These are phyloP conservation scores for Drosophila diplacantha DNA, from an alignment of 2,888 invertebrate genomes.

Conservation along the genomic window DNA sequence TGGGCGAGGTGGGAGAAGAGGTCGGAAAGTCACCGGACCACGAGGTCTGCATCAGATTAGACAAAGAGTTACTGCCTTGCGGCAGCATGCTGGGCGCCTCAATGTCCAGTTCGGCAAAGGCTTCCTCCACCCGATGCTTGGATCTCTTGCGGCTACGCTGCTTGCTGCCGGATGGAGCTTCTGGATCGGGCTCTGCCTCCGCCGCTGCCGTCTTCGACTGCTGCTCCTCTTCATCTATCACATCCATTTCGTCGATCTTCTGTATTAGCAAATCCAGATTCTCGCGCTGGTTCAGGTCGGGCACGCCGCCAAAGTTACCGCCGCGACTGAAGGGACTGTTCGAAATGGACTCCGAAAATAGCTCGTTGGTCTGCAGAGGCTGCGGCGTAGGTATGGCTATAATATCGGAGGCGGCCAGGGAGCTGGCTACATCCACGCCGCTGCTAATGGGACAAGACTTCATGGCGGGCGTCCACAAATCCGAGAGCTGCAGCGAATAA, in stretches of 20 bases:
- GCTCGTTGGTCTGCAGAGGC: conserved; percentile 74
- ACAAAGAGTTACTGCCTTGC: conserved; percentile 70
- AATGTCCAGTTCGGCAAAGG: conserved; percentile 19
- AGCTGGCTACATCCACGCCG: conserved; percentile 88
- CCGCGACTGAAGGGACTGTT: conserved; percentile 75
- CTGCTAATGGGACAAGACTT: conserved; percentile 86
- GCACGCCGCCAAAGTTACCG: conserved; percentile 69
- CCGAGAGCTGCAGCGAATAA: conserved; percentile 88
- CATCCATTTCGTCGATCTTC: conserved; percentile 77
- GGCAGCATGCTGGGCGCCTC: conserved; percentile 28
- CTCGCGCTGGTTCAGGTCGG: conserved; percentile 71
- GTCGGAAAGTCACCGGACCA: conserved; percentile 73
- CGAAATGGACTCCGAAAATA: conserved; percentile 76
- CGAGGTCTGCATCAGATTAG: conserved; percentile 75
- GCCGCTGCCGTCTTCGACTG: conserved; percentile 61
- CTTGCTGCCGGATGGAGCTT: conserved; percentile 8
- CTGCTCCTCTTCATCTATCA: conserved; percentile 74
- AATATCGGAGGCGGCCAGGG: conserved; percentile 79
- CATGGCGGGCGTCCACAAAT: conserved; percentile 89
- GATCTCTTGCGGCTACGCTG: conserved; percentile 41
- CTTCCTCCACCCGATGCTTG: conserved; percentile 43
- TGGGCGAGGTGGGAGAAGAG: conserved; percentile 41
- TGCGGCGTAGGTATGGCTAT: conserved; percentile 74
- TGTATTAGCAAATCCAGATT: conserved; percentile 75
- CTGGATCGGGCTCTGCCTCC: conserved; percentile 13